Conservation (phyloP, 2,113 vertebrate genomes). For the Mastomys coucha region DNA sequence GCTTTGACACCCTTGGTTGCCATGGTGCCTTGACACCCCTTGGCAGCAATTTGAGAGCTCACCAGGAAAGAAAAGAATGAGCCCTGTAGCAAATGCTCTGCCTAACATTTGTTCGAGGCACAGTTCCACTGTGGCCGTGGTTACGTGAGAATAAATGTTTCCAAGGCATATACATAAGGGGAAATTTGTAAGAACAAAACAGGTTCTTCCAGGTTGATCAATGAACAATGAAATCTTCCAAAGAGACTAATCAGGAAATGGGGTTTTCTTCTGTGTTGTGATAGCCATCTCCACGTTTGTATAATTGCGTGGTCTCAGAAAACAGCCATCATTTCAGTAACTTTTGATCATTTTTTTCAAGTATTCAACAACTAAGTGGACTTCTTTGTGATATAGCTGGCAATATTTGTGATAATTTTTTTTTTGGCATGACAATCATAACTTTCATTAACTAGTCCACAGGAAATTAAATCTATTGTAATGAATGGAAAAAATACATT, state of each 20-base stretch:
- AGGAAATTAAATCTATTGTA: slow-evolving; percentile 27
- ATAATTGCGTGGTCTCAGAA: neutral
- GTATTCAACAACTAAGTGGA: neutral
- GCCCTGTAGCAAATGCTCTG: slow-evolving; percentile 60
- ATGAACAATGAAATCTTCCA: slow-evolving; percentile 69
- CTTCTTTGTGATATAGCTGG: neutral
- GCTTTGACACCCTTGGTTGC: slow-evolving; percentile 71
- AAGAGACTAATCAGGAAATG: slow-evolving; percentile 33
- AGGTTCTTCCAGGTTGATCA: slow-evolving; percentile 62
- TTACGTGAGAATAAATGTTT: slow-evolving; percentile 77
- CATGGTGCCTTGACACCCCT: slow-evolving; percentile 77
- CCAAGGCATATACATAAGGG: neutral
- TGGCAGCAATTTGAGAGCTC: slow-evolving; percentile 78
- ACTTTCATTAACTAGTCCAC: neutral
- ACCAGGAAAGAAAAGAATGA: slow-evolving; percentile 71
- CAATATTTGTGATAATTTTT: neutral
- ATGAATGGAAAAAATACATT: neutral
- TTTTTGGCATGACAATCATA: neutral
- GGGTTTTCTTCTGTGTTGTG: neutral
- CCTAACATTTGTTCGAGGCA: slow-evolving; percentile 73
- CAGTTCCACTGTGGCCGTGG: slow-evolving; percentile 68
- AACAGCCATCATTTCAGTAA: slow-evolving; percentile 22
- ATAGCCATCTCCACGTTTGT: slow-evolving; percentile 3
- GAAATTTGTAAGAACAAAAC: slow-evolving; percentile 63
- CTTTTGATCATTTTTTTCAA: neutral